Evolutionary conservation across 37 sponge, comb jelly and placozoan genomes (phyloP).

Genomic region (Axinella damicornis): DNA sequence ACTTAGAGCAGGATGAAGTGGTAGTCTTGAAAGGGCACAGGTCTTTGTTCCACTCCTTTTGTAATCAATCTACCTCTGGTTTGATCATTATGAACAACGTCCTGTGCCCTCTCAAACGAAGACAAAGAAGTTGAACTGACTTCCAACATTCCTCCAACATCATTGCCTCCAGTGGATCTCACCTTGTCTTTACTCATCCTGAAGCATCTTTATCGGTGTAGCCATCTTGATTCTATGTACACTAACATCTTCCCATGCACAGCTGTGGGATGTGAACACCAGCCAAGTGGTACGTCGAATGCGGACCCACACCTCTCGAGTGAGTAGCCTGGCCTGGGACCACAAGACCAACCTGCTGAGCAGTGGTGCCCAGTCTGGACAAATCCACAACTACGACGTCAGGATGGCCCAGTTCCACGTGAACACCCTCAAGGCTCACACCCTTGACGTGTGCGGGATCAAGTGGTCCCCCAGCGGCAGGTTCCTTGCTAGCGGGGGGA

Average conservation of each 20-base stretch:
- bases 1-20: too few relatives aligned
- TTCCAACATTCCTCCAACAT: too few relatives aligned
- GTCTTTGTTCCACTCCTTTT: too few relatives aligned
- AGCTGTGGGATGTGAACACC: slow-evolving; percentile 88
- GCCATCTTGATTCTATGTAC: too few relatives aligned
- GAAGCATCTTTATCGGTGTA: too few relatives aligned
- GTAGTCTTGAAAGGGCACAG: too few relatives aligned
- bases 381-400: slow-evolving; percentile 86
- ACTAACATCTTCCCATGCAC: not conserved
- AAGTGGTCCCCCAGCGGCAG: slow-evolving; percentile 84
- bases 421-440: slow-evolving; percentile 56
- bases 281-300: slow-evolving; percentile 66
- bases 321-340: slow-evolving; percentile 85
- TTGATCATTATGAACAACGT: too few relatives aligned
- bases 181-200: too few relatives aligned
- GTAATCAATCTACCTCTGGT: too few relatives aligned
- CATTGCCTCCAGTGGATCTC: too few relatives aligned
- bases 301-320: slow-evolving; percentile 70
- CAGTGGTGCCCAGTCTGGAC: slow-evolving; percentile 80
- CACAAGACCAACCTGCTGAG: slow-evolving; percentile 54
- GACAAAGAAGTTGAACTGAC: too few relatives aligned
- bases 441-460: slow-evolving; percentile 92
- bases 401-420: slow-evolving; percentile 57
- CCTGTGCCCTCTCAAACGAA: too few relatives aligned
- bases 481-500: slow-evolving; percentile 90